phyloP scores from a whole-genome alignment of 1,140 invertebrate genomes.

The Drosophila willistoni region DNA sequence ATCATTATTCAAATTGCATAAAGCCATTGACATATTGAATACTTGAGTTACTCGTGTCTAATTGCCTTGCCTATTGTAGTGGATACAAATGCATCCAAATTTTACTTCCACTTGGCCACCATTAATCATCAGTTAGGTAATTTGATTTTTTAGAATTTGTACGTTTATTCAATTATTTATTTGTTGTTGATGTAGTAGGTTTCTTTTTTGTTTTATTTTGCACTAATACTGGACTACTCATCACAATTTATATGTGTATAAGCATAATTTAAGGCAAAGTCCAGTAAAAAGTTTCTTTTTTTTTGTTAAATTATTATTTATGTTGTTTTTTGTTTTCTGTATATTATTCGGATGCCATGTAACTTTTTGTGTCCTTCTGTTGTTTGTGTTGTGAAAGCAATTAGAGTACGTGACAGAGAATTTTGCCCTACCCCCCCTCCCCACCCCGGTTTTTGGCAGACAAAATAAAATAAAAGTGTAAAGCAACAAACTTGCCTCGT shows the following conservation, averaged over 20 bases:
- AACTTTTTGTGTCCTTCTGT: not conserved
- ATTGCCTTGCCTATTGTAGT: not conserved
- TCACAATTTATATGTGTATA: conserved; percentile 64
- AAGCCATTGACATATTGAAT: conserved; percentile 65
- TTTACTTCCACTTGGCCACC: not conserved
- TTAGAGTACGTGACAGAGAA: conserved; percentile 5
- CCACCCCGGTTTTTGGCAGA: too few relatives aligned
- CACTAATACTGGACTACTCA: conserved; percentile 68
- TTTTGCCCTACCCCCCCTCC: too few relatives aligned
- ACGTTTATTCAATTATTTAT: conserved; percentile 13
- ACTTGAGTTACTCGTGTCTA: too few relatives aligned
- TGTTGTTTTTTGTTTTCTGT: not conserved
- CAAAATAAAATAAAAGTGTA: not conserved
- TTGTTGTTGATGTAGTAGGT: not conserved
- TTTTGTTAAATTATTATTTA: not conserved
- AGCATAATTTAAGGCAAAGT: conserved; percentile 77
- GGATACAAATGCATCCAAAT: not conserved
- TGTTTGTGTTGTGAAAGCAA: conserved; percentile 1
- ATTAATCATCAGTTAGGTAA: too few relatives aligned
- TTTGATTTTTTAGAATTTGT: not conserved
- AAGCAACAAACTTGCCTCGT: not conserved
- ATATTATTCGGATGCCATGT: not conserved
- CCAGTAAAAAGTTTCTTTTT: conserved; percentile 53
- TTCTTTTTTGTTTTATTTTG: conserved; percentile 17
- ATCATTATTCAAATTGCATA: conserved; percentile 67